Conservation (phyloP, 2,888 invertebrate species). For the Biston stratarius region DNA sequence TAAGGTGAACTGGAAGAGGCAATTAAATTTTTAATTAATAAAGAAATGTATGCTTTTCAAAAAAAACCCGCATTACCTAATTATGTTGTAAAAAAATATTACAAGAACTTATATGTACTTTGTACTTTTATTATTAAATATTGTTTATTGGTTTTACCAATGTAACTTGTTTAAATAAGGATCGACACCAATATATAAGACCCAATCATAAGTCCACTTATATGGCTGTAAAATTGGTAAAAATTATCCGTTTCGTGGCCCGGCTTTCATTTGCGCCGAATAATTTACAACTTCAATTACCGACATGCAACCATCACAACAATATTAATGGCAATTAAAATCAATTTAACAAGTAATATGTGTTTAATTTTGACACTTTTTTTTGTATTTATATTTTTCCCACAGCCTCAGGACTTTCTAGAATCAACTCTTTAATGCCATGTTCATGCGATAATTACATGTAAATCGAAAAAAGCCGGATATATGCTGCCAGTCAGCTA, state of each 20-base stretch:
- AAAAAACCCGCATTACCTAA: too few relatives aligned
- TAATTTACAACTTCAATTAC: conserved; percentile 63
- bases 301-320: conserved; percentile 59
- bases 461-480: conserved; percentile 36
- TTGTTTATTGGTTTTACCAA: too few relatives aligned
- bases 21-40: neutral
- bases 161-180: too few relatives aligned
- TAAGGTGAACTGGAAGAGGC: neutral
- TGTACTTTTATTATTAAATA: too few relatives aligned
- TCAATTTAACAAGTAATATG: conserved; percentile 53
- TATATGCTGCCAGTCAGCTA: conserved; percentile 31
- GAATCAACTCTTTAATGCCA: neutral
- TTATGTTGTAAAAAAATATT: too few relatives aligned
- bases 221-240: neutral
- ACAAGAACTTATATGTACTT: too few relatives aligned
- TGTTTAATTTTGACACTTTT: conserved; percentile 22
- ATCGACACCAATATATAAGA: neutral
- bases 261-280: conserved; percentile 56
- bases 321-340: conserved; percentile 63
- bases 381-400: conserved; percentile 16
- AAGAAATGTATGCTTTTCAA: neutral
- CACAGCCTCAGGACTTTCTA: conserved; percentile 25
- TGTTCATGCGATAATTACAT: conserved; percentile 18
- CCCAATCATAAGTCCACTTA: neutral
- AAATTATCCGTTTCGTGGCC: conserved; percentile 43